Evolutionary conservation across 2,113 vertebrate genomes (phyloP).

Genomic region (Alligator sinensis): DNA sequence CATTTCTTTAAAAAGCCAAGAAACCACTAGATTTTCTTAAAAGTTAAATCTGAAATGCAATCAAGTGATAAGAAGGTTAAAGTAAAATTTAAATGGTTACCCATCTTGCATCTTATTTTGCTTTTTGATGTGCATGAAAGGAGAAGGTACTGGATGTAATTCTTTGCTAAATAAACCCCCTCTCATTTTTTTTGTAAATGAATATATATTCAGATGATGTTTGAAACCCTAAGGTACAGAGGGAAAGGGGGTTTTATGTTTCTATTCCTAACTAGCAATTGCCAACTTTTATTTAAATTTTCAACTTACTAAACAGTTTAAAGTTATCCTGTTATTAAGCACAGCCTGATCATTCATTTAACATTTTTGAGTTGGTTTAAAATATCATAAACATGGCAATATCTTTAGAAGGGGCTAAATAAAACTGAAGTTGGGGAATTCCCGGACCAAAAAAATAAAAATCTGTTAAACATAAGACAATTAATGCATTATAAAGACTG

Average conservation of each 20-base stretch:
- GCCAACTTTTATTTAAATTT: neutral
- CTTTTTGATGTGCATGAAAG: neutral
- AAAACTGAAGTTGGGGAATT: neutral
- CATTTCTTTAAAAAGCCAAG: neutral
- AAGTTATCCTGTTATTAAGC: neutral
- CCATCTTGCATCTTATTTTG: neutral
- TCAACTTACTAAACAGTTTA: neutral
- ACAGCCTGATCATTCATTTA: no score
- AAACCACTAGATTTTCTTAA: neutral
- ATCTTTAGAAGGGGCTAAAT: no score
- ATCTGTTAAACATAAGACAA: neutral
- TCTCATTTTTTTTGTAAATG: neutral
- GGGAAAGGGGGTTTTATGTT: neutral
- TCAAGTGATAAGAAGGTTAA: rapidly evolving
- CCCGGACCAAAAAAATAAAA: neutral
- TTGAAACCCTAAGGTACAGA: neutral
- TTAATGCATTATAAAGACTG: neutral
- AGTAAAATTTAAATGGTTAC: neutral
- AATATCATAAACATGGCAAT: no score
- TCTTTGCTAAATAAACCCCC: neutral
- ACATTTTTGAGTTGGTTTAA: no score
- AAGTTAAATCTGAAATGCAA: neutral
- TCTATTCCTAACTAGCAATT: neutral
- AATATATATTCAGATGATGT: neutral
- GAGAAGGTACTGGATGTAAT: neutral